phyloP scores from a whole-genome alignment of 2,888 invertebrate species.

The Drosophila pseudotalamancana region DNA sequence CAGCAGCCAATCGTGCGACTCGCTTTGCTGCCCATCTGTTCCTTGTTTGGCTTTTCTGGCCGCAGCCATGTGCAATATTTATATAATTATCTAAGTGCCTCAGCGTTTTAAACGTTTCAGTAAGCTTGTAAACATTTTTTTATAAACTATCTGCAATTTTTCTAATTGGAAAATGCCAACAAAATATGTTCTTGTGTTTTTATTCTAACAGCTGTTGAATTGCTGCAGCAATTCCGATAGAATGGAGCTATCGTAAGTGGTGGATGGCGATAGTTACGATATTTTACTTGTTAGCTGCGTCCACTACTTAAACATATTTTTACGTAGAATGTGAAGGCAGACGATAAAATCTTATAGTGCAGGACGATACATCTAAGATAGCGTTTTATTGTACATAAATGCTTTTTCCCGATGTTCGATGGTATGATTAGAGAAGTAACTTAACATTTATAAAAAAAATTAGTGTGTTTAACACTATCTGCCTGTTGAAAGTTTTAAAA shows the following conservation, averaged over 20 bases:
- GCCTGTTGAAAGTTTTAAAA: too few relatives aligned
- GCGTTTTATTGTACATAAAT: too few relatives aligned
- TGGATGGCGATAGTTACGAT: background rate
- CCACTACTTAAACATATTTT: too few relatives aligned
- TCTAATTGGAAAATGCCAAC: constrained; percentile 16
- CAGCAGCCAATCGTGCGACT: constrained; percentile 53
- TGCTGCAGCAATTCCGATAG: background rate
- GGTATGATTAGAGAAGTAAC: too few relatives aligned
- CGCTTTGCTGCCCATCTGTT: background rate
- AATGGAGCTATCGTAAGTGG: background rate
- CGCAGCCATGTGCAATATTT: constrained; percentile 22
- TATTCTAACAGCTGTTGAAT: constrained; percentile 37
- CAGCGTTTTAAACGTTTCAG: constrained; percentile 2
- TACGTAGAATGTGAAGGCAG: too few relatives aligned
- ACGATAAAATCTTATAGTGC: too few relatives aligned
- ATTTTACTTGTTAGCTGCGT: too few relatives aligned
- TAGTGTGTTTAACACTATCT: too few relatives aligned
- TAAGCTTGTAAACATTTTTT: background rate
- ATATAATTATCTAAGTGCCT: background rate
- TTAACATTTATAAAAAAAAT: too few relatives aligned
- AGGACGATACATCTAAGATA: too few relatives aligned
- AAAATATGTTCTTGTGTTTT: constrained; percentile 19
- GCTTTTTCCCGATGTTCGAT: too few relatives aligned
- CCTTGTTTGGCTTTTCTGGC: background rate
- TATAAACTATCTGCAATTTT: background rate